Percentiles rank a stretch among this genome's conserved stretches.
phyloP scores from a whole-genome alignment of 2,113 vertebrate species.

The Crotalus helleri region DNA sequence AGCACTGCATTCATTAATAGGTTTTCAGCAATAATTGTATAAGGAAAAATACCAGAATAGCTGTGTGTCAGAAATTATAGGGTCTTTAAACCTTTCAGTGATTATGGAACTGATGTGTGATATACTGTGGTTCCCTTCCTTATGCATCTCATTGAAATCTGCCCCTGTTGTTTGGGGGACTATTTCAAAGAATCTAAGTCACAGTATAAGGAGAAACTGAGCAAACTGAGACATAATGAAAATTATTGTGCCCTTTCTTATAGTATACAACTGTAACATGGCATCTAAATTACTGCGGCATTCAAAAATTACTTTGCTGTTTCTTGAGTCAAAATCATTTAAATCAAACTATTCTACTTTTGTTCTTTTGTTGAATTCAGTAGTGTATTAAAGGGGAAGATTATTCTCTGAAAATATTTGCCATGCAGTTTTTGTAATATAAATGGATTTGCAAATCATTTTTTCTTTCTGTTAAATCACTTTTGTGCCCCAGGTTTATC shows the following conservation, averaged over 20 bases:
- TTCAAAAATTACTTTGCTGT: neutral
- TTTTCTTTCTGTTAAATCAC: slow-evolving; percentile 51
- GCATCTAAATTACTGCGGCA: neutral
- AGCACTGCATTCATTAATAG: neutral
- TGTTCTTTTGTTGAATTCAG: neutral
- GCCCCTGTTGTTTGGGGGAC: neutral
- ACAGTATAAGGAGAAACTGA: neutral
- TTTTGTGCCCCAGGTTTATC: slow-evolving; percentile 26
- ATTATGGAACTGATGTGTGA: neutral
- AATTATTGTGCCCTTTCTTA: neutral
- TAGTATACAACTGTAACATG: neutral
- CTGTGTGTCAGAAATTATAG: neutral
- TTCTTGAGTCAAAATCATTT: slow-evolving; percentile 42
- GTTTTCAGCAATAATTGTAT: neutral
- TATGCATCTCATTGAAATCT: neutral
- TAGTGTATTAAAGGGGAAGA: neutral
- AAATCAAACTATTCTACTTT: slow-evolving; percentile 18
- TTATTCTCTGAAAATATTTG: neutral
- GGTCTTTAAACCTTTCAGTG: neutral
- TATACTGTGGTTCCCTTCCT: neutral
- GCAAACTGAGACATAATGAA: neutral
- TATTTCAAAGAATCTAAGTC: neutral
- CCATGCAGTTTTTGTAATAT: slow-evolving; percentile 36
- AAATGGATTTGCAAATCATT: slow-evolving; percentile 34
- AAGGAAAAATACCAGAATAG: neutral